Evolutionary conservation across 2,888 invertebrate genomes (phyloP).

Genomic region (Ligdia adustata): DNA sequence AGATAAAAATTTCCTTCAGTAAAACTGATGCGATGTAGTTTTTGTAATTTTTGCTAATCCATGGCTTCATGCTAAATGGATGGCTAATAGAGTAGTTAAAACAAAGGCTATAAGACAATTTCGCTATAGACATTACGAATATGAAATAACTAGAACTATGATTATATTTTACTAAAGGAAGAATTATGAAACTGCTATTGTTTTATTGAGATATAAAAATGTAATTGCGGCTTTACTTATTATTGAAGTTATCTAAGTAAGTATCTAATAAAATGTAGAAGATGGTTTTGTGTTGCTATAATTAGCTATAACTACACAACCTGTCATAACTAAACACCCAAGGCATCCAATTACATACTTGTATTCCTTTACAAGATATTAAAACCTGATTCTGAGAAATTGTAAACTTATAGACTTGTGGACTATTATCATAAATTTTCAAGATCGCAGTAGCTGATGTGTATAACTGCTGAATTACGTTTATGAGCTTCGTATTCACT

Average conservation of each 20-base stretch:
- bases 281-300: neutral
- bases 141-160: too few species aligned
- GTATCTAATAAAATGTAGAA: neutral
- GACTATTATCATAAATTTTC: conserved; percentile 1
- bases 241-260: neutral
- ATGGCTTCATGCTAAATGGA: too few species aligned
- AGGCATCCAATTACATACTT: conserved; percentile 7
- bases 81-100: too few species aligned
- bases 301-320: neutral
- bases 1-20: too few species aligned
- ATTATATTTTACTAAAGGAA: too few species aligned
- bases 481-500: neutral
- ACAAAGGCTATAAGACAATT: too few species aligned
- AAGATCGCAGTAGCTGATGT: neutral
- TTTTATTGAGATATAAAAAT: too few species aligned
- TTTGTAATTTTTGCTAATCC: too few species aligned
- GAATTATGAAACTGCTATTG: too few species aligned
- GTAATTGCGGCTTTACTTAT: too few species aligned
- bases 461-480: neutral
- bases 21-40: too few species aligned
- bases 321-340: neutral
- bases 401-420: neutral
- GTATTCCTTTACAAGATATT: neutral
- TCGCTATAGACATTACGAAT: too few species aligned
- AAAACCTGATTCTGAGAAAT: conserved; percentile 10